These are phyloP conservation scores for Lithophane ornitopus DNA, from an alignment of 2,888 invertebrate genomes.

Conservation along the genomic window DNA sequence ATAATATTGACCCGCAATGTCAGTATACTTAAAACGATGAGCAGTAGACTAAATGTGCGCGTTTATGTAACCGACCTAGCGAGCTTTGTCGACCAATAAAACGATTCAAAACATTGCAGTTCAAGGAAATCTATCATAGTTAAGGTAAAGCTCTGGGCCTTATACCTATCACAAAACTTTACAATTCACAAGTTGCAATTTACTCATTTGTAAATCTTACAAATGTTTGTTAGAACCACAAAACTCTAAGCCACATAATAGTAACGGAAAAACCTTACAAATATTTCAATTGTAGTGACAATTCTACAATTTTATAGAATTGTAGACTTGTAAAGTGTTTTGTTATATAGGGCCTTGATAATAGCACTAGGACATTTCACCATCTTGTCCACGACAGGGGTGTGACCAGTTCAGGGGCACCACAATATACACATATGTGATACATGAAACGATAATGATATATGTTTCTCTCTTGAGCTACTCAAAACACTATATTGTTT, in stretches of 20 bases:
- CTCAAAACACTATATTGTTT: slow-evolving; percentile 4
- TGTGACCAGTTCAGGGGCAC: slow-evolving; percentile 36
- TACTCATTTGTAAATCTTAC: no score
- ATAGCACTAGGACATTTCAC: neutral
- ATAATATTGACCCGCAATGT: slow-evolving; percentile 59
- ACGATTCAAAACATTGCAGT: slow-evolving; percentile 2
- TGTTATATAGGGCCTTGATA: no score
- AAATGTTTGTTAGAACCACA: no score
- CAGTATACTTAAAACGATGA: slow-evolving; percentile 51
- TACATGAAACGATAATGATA: neutral
- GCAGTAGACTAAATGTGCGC: slow-evolving; percentile 11
- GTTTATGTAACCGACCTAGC: slow-evolving; percentile 21
- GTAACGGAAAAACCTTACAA: no score
- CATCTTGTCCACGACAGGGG: neutral
- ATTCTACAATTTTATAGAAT: no score
- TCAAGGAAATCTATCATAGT: slow-evolving; percentile 7
- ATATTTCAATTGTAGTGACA: no score
- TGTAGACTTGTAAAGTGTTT: no score
- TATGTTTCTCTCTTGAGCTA: neutral
- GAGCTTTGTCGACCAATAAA: slow-evolving; percentile 6
- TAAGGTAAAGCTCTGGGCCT: slow-evolving; percentile 1
- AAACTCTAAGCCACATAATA: no score
- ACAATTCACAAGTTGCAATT: no score
- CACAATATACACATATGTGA: neutral
- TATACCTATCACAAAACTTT: no score